Conservation (phyloP, 92 coral and sea anemone species). For the Hydrozoanthus gracilis region DNA sequence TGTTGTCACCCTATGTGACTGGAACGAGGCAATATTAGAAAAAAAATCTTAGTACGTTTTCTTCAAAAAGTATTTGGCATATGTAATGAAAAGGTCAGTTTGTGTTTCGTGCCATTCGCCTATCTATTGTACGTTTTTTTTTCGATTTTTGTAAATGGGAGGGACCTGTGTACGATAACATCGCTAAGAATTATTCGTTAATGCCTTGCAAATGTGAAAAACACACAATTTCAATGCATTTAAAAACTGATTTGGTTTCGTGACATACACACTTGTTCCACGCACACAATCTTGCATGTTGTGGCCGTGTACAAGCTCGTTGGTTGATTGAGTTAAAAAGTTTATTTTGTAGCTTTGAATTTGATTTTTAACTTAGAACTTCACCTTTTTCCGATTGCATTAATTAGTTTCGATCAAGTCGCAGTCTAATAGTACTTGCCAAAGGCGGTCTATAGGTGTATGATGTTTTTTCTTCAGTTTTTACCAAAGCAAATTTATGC, state of each 20-base stretch:
- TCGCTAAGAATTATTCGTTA: neutral
- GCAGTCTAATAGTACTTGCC: neutral
- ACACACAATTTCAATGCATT: neutral
- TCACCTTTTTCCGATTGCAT: conserved; percentile 30
- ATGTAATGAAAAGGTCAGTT: conserved; percentile 31
- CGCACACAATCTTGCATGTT: conserved; percentile 48
- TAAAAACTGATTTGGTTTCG: conserved; percentile 28
- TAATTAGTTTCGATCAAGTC: neutral
- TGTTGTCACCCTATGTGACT: neutral
- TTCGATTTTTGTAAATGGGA: conserved; percentile 7
- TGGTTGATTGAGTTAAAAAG: neutral
- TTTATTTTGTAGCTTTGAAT: neutral
- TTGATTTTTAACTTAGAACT: neutral
- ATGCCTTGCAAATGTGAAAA: neutral
- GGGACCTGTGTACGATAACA: neutral
- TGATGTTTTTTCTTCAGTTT: neutral
- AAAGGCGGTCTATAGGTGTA: neutral
- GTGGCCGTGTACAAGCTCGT: neutral
- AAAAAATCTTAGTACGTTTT: neutral
- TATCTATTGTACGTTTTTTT: conserved; percentile 4
- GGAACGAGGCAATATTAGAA: neutral
- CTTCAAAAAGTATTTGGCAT: conserved; percentile 31
- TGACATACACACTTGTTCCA: conserved; percentile 1
- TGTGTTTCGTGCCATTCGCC: neutral
- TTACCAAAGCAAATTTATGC: too few relatives aligned